Base-by-base conservation (phyloP, 1,140 invertebrate species). In the Metaphire vulgaris region DNA sequence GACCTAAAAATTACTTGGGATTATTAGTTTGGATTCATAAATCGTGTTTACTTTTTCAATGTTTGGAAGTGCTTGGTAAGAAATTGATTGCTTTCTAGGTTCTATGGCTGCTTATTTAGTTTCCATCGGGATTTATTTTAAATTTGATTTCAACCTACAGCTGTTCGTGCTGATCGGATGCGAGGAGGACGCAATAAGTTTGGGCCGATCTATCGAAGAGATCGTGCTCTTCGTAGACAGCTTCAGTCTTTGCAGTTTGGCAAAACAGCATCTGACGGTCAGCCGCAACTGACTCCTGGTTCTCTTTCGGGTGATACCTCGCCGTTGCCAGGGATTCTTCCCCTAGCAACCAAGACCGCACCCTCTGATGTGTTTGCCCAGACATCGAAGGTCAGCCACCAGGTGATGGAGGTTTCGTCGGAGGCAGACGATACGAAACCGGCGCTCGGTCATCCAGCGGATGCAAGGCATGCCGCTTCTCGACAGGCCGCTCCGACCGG, bases 181-280 rank as follows among this genome's bases (percentile, higher is more conserved):
- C 89, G 97, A 74, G 97, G 97, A 56, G 97, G 97, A 28, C 90
- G 97, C 78, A 99, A 99, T 87, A 99, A 99, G 88, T 99, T 99
- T 86, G 97, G 97, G 21, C 96, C 97, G 28, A 98, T 99, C 95
- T 99, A 99, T 90, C 99, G 99, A 87, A 89, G 97, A 75, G 96
- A 99, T 87, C 88, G 97, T 77, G 97, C 97, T 84, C 89, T 96
- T 80, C 97, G 98, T 85, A 87, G 98, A 79, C 97, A 99, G 86
- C 91, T 96, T 84, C 90, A 97, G 89, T 89, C 95, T 15, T 77
- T 79, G 32, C 80, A 78, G 41, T 56, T 56, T 21, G 41, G 41
- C 21, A 56, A 56, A 56, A 21, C 41, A 56, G 21, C 21, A 56
- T 56, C 41, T 6, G 41, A 56, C 21, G 41, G 6, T 6, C 41